phyloP scores from a whole-genome alignment of 2,888 invertebrate species.

The Oxycera nigricornis region DNA sequence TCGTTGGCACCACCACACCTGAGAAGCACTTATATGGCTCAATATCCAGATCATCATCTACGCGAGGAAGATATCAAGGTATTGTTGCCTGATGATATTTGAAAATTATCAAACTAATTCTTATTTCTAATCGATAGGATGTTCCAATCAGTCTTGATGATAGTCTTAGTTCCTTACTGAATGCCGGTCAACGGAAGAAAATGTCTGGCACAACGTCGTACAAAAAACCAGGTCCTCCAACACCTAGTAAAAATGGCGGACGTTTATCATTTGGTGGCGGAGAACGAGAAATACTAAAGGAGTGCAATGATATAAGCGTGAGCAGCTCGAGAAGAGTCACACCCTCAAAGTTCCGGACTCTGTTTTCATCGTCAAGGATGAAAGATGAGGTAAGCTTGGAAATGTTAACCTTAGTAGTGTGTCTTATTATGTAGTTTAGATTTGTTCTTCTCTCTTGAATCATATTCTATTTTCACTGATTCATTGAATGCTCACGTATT shows the following conservation, averaged over 20 bases:
- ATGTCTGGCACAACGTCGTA: conserved; percentile 74
- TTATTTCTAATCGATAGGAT: conserved; percentile 51
- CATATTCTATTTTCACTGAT: no score
- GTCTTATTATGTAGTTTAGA: no score
- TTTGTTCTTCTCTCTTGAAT: no score
- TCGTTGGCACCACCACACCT: conserved; percentile 85
- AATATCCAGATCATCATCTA: conserved; percentile 70
- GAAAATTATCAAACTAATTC: not conserved
- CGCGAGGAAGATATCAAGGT: conserved; percentile 75
- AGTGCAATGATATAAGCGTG: conserved; percentile 60
- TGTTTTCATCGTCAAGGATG: conserved; percentile 64
- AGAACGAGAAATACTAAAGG: conserved; percentile 66
- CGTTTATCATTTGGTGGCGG: conserved; percentile 68
- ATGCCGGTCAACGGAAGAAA: conserved; percentile 61
- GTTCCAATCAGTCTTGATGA: conserved; percentile 54
- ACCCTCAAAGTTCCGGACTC: conserved; percentile 69
- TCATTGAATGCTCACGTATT: no score
- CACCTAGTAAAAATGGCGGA: conserved; percentile 83
- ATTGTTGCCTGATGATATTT: conserved; percentile 48
- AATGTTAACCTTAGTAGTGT: no score
- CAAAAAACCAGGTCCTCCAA: conserved; percentile 85
- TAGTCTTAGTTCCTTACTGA: conserved; percentile 61
- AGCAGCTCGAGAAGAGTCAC: conserved; percentile 63
- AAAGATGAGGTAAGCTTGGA: conserved; percentile 60
- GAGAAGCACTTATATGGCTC: conserved; percentile 84